Base-by-base conservation (phyloP, 2,113 vertebrate genomes). In the Pao palembangensis region DNA sequence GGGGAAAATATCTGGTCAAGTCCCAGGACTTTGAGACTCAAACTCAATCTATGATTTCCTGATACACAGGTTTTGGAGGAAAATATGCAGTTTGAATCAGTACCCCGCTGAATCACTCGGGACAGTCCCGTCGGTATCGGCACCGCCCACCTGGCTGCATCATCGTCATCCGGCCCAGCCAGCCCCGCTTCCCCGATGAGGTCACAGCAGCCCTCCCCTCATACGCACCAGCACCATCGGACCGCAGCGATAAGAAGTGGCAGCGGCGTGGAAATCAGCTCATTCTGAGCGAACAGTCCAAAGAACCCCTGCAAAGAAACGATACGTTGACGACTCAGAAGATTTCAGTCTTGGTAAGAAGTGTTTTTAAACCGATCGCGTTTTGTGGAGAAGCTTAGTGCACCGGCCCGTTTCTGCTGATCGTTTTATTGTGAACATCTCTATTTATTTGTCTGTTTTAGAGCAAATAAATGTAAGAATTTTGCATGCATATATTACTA, bases 81-180 rank as follows among this genome's bases (percentile, higher is more conserved):
- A 48, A 48, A 18, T 18, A 18, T 48, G 46, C 8, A 17, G 4
- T 8, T 17, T n/a, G n/a, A 20, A 6, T 34, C 25, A 3, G 8
- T 16, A 19, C 19, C 19, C 15, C 2, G 11, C 50, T 51, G n/a
- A 13, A 12, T 0, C 2, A 2, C 20, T 25, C 11, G 47, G 67
- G 43, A 21, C 46, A 2, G 55, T 53, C 44, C 17, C 46, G 34
- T 18, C 5, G 10, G 41, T 11, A 1, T 21, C 18, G 20, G 44
- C 61, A 34, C 72, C 81, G 64, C 73, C 82, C 78, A 63, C 14
- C 41, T 8, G 17, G 28, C 69, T 73, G 25, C 78, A 62, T 64
- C 70, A 41, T 58, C 64, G 23, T 56, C 69, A 58, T 56, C 62
- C 61, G 20, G 38, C 5, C 56, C 6, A 51, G 38, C 48, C 11